Evolutionary conservation across 2,797 vertebrate genomes (phyloP), one percentile per base, ranked within the genome.

Genomic region (Typhlichthys eigenmanni): DNA sequence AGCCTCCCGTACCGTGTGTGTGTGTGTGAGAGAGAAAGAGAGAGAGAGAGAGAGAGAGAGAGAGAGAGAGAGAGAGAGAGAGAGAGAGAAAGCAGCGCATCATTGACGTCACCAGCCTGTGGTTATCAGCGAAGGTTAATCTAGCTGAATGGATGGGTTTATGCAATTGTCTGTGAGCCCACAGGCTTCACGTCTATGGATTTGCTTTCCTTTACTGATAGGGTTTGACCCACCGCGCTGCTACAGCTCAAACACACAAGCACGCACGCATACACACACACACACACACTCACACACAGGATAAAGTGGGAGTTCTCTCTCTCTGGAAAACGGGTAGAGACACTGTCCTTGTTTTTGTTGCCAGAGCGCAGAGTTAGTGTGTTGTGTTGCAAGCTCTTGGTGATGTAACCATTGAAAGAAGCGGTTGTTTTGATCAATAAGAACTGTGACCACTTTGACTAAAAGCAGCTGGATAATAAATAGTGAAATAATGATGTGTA

Each of bases 151-250:
- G 81, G 75, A 82, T 72, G 66, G 64, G 76, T 66, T 93, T 92
- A 90, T 91, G 88, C 88, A 92, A 92, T 91, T 90, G 87, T 90
- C 84, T 91, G 76, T 70, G 83, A 84, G 86, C 79, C 76, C 71
- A 72, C 81, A 74, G 79, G 83, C 82, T 79, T 79, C 74, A 77
- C 75, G 79, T 82, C 64, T 88, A 88, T 89, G 79, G 88, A 90
- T 90, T 86, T 83, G 72, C 69, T 81, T 75, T 82, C 76, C 24
- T 24, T 24, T 75, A 13, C 61, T 46, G 63, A 57, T 66, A 52
- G 46, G 47, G 74, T 82, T 83, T 83, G 81, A 86, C 84, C 76
- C 62, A 57, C 55, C 62, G 79, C 43, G 61, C 60, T 51, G 72
- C 67, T 71, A 64, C 3, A 24, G 47, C 8, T 7, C 12, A 13